phyloP scores from a whole-genome alignment of 2,113 vertebrate genomes.

The Pseudonaja textilis region DNA sequence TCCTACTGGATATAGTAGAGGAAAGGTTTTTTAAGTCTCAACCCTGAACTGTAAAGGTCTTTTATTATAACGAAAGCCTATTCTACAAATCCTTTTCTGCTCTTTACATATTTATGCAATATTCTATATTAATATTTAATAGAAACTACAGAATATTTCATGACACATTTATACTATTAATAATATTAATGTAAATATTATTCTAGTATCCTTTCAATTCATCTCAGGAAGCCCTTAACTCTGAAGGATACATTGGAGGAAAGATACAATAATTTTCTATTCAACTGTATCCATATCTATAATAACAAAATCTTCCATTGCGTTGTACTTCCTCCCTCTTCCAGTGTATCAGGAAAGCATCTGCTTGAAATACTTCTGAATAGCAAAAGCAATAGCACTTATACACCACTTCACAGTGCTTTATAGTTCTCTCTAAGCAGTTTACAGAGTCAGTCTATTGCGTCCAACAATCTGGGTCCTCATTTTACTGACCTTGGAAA shows the following conservation, averaged over 20 bases:
- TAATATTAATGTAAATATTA: not conserved
- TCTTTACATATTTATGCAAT: not conserved
- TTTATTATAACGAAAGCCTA: not conserved
- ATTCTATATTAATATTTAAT: not conserved
- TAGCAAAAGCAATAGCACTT: not conserved
- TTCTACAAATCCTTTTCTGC: not conserved
- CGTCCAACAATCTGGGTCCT: not conserved
- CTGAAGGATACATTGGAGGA: not conserved
- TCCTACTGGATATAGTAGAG: not conserved
- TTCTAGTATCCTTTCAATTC: not conserved
- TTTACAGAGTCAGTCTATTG: not conserved
- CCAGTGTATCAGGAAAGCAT: not conserved
- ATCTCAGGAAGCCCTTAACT: not conserved
- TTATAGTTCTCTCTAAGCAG: not conserved
- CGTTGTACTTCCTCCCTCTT: not conserved
- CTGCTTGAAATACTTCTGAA: not conserved
- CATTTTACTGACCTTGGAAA: not conserved
- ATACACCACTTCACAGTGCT: not conserved
- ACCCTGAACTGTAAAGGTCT: not conserved
- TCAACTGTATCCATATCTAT: not conserved
- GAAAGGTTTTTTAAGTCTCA: not conserved
- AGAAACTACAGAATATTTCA: not conserved
- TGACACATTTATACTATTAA: not conserved
- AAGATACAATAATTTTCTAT: not conserved
- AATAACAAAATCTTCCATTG: not conserved